These are phyloP conservation scores for Caenorhabditis afra DNA, from an alignment of 2,888 invertebrate genomes.

Conservation along the genomic window DNA sequence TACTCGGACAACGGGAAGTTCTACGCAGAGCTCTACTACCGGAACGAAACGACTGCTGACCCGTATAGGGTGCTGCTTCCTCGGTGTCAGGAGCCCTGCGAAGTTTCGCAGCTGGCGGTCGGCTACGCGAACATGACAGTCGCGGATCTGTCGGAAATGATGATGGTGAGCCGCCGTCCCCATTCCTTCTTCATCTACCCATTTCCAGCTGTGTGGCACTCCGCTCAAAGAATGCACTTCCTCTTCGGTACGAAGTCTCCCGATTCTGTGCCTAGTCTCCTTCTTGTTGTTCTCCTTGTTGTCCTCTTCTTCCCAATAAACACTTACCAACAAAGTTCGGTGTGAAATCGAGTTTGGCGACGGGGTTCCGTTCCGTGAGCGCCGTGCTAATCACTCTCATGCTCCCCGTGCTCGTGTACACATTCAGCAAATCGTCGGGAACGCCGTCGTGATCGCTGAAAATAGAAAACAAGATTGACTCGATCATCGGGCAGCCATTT, in stretches of 20 bases:
- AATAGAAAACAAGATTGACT: slow-evolving; percentile 12
- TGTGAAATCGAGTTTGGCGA: slow-evolving; percentile 35
- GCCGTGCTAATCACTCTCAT: slow-evolving; percentile 23
- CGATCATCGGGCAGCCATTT: slow-evolving; percentile 14
- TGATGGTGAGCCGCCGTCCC: slow-evolving; percentile 2
- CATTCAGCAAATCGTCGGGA: slow-evolving; percentile 46
- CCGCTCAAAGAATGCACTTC: slow-evolving; percentile 38
- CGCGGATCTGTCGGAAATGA: slow-evolving; percentile 21
- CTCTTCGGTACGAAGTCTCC: background rate
- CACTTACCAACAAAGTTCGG: slow-evolving; percentile 48
- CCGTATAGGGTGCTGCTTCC: slow-evolving; percentile 54
- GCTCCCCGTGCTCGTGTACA: slow-evolving; percentile 38
- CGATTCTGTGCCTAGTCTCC: background rate
- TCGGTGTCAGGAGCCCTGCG: slow-evolving; percentile 58
- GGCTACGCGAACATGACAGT: slow-evolving; percentile 60
- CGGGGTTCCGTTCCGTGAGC: slow-evolving; percentile 31
- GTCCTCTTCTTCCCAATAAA: slow-evolving; percentile 7
- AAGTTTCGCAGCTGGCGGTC: slow-evolving; percentile 42
- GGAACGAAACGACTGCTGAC: slow-evolving; percentile 48
- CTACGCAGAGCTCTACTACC: slow-evolving; percentile 52
- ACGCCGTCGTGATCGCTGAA: slow-evolving; percentile 43
- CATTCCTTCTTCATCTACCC: too few relatives aligned
- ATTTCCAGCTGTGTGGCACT: slow-evolving; percentile 44
- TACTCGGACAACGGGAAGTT: slow-evolving; percentile 56
- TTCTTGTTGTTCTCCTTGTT: slow-evolving; percentile 18